Percentiles rank a stretch among this genome's conserved stretches.
Conservation (phyloP, 2,888 invertebrate species). For the Byasa hedistus region DNA sequence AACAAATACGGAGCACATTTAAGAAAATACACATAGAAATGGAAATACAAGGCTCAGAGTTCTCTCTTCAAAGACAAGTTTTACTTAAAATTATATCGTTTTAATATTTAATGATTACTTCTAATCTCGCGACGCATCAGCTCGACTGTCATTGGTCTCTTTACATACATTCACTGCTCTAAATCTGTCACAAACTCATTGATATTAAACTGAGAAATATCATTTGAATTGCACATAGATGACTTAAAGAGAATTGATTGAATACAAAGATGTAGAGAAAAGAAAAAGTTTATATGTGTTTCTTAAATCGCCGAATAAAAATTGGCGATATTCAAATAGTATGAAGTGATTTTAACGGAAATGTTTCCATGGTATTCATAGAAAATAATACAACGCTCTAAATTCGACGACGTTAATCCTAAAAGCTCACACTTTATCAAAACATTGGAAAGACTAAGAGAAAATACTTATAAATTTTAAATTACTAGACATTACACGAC, state of each 20-base stretch:
- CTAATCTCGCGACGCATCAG: constrained; percentile 23
- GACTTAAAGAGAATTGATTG: no score
- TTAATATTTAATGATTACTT: constrained; percentile 28
- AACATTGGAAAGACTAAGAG: constrained; percentile 59
- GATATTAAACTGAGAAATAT: not conserved
- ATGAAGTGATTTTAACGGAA: no score
- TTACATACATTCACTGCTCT: not conserved
- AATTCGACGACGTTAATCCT: constrained; percentile 61
- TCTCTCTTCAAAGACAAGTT: constrained; percentile 40
- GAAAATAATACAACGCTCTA: constrained; percentile 15
- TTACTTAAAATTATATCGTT: constrained; percentile 31
- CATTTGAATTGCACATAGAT: not conserved
- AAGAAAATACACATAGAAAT: constrained; percentile 44
- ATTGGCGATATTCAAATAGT: no score
- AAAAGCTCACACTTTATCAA: constrained; percentile 69
- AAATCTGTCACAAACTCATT: no score
- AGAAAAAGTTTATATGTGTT: no score
- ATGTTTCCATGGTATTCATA: no score
- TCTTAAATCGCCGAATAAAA: not conserved
- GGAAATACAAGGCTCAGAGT: constrained; percentile 48
- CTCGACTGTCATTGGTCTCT: constrained; percentile 16
- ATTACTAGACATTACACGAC: constrained; percentile 37
- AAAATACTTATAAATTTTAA: constrained; percentile 43
- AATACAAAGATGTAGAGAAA: no score
- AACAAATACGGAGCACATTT: constrained; percentile 49